A percentile compares a stretch with the other conserved stretches of the same genome.
Evolutionary conservation across 2,113 vertebrate genomes (phyloP).

Genomic region (Chaetops frenatus): DNA sequence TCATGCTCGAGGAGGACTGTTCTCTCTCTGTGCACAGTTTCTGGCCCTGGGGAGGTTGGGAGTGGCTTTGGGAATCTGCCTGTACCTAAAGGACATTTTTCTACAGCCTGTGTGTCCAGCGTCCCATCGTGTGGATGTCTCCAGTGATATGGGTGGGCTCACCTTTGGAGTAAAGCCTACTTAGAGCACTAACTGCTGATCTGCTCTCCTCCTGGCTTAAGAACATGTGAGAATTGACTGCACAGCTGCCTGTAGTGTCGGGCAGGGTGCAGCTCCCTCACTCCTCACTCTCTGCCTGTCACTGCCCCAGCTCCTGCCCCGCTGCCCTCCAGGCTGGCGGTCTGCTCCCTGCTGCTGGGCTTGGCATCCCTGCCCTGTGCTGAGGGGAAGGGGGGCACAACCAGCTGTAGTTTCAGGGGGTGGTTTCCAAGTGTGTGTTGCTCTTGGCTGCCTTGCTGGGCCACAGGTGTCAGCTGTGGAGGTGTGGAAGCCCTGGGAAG

Average conservation of each 20-base stretch:
- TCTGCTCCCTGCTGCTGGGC: conserved; percentile 9
- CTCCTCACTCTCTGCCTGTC: neutral
- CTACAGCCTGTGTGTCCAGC: neutral
- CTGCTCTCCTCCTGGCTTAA: conserved; percentile 12
- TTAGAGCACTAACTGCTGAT: conserved; percentile 4
- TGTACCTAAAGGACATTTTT: conserved; percentile 9
- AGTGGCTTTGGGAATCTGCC: neutral
- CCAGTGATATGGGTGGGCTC: conserved; percentile 12
- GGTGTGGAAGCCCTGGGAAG: neutral
- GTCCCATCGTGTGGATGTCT: neutral
- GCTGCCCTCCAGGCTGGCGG: neutral
- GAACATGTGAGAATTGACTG: conserved; percentile 26
- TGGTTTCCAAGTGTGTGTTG: neutral
- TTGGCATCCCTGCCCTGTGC: conserved; percentile 9
- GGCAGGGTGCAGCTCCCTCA: neutral
- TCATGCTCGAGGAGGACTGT: neutral
- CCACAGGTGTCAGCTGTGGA: neutral
- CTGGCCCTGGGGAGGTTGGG: neutral
- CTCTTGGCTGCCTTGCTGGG: conserved; percentile 16
- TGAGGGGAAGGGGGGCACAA: neutral
- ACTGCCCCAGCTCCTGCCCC: neutral
- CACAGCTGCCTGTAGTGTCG: neutral
- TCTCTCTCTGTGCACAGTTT: neutral
- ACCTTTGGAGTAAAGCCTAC: conserved; percentile 13
- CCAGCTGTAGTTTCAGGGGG: neutral